A percentile compares a stretch with the other conserved stretches of the same genome.
Evolutionary conservation across 1,140 invertebrate species (phyloP).

Genomic region (Brachionus angularis): DNA sequence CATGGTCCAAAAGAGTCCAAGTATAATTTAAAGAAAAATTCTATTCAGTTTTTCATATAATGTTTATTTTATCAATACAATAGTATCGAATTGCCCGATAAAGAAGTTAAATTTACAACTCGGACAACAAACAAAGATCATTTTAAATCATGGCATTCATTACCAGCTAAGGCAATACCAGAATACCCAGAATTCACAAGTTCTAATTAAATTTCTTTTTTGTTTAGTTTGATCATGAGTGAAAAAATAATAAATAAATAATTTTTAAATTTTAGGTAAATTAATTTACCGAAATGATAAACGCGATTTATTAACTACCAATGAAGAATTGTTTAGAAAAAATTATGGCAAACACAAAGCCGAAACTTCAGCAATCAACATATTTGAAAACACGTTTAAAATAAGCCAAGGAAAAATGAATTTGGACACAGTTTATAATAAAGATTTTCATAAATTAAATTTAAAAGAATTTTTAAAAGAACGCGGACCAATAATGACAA

Average conservation of each 20-base stretch:
- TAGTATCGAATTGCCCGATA: slow-evolving; percentile 30
- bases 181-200: slow-evolving; percentile 39
- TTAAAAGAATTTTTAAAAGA: slow-evolving; percentile 16
- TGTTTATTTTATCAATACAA: not conserved
- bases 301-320: slow-evolving; percentile 13
- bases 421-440: slow-evolving; percentile 37
- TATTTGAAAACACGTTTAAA: slow-evolving; percentile 37
- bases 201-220: too few species aligned
- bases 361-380: not conserved
- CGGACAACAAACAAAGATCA: slow-evolving; percentile 38
- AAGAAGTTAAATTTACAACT: slow-evolving; percentile 20
- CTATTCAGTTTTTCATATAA: not conserved
- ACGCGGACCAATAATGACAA: slow-evolving; percentile 9
- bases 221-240: too few species aligned
- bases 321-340: slow-evolving; percentile 16
- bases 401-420: slow-evolving; percentile 39
- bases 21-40: not conserved
- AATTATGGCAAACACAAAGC: slow-evolving; percentile 39
- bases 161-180: not conserved
- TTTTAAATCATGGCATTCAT: not conserved
- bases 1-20: slow-evolving; percentile 22
- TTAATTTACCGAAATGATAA: slow-evolving; percentile 22
- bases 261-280: not conserved
- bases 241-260: not conserved
- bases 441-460: slow-evolving; percentile 33